Evolutionary conservation across 2,113 vertebrate genomes (phyloP).

Genomic region (Poeciliopsis turrubarensis): DNA sequence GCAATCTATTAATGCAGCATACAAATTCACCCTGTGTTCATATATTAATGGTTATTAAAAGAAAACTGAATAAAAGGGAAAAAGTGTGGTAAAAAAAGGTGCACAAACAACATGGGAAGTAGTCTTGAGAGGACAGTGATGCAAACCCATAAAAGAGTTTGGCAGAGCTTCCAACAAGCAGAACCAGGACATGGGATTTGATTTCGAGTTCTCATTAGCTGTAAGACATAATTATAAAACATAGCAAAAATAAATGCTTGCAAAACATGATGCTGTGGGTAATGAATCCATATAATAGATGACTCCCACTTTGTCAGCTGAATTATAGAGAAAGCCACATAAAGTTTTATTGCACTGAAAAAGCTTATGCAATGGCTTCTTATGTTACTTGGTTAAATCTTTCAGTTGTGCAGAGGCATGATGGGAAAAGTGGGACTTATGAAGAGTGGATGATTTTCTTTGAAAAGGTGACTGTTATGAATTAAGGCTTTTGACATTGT

Average conservation of each 20-base stretch:
- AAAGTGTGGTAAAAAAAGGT: too few relatives aligned
- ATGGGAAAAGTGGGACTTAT: neutral
- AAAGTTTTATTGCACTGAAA: neutral
- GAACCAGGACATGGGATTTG: too few relatives aligned
- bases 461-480: conserved; percentile 39
- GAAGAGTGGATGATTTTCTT: conserved; percentile 11
- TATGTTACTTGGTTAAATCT: neutral
- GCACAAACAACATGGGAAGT: too few relatives aligned
- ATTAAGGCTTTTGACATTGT: conserved; percentile 72
- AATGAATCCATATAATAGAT: neutral
- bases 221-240: neutral
- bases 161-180: too few relatives aligned
- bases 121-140: too few relatives aligned
- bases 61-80: too few relatives aligned
- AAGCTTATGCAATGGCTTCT: neutral
- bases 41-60: too few relatives aligned
- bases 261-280: neutral
- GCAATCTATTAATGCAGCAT: too few relatives aligned
- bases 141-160: too few relatives aligned
- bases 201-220: neutral
- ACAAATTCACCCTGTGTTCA: too few relatives aligned
- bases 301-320: neutral
- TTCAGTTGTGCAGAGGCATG: neutral
- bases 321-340: neutral
- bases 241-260: neutral